Conservation (phyloP, 2,797 vertebrate genomes). For the Hydrocynus forskahlii region DNA sequence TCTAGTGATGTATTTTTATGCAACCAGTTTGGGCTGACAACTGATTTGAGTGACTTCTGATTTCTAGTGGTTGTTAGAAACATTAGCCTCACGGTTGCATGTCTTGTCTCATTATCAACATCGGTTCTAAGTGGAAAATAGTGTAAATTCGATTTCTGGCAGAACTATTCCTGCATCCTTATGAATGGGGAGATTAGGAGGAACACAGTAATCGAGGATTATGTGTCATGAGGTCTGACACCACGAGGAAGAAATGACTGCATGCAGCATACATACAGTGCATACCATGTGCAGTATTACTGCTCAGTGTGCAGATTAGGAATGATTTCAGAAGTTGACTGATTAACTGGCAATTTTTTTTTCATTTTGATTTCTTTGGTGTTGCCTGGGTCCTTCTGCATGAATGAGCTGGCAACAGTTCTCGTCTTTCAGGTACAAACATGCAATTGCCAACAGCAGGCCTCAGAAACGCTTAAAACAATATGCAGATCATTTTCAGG, state of each 20-base stretch:
- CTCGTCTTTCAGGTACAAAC: not conserved
- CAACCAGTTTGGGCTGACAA: too few species aligned
- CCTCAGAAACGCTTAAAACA: not conserved
- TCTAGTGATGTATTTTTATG: too few species aligned
- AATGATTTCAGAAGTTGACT: not conserved
- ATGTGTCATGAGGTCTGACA: not conserved
- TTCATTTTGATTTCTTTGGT: not conserved
- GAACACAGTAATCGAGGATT: not conserved
- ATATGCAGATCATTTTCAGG: not conserved
- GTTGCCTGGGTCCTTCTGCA: not conserved
- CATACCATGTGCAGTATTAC: not conserved
- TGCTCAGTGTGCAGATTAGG: not conserved
- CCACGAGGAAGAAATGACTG: not conserved
- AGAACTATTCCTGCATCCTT: not conserved
- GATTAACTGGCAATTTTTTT: not conserved
- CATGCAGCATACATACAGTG: not conserved
- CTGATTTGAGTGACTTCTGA: too few species aligned
- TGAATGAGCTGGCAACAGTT: not conserved
- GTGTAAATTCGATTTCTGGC: too few species aligned
- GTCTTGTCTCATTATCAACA: too few species aligned
- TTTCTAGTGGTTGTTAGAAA: too few species aligned
- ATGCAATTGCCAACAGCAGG: not conserved
- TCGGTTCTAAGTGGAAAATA: too few species aligned
- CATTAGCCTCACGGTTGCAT: too few species aligned
- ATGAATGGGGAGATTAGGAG: not conserved